A percentile compares a stretch with the other conserved stretches of the same genome.
Conservation (phyloP, 2,113 vertebrate species). For the Gobius niger region DNA sequence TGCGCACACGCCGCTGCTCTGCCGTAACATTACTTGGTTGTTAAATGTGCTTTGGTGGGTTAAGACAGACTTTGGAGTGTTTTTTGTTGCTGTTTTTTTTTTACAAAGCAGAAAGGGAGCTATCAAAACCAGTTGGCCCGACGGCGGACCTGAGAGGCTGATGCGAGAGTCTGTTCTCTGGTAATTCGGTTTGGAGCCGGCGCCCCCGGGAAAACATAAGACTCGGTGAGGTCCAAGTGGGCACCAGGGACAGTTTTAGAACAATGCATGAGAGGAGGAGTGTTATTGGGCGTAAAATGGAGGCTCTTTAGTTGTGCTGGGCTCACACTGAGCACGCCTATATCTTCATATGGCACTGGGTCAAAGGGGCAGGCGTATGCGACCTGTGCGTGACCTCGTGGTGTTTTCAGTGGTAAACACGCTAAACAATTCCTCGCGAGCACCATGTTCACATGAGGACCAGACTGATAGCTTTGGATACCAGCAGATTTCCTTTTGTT, state of each 20-base stretch:
- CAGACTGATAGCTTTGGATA: too few species aligned
- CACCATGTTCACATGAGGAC: not conserved
- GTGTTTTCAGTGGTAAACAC: not conserved
- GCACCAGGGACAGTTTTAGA: slow-evolving; percentile 56
- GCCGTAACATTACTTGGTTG: slow-evolving; percentile 59
- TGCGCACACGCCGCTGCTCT: slow-evolving; percentile 49
- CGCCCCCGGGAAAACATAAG: slow-evolving; percentile 53
- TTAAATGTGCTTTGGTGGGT: slow-evolving; percentile 65
- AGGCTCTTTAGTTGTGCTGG: slow-evolving; percentile 15
- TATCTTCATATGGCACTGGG: slow-evolving; percentile 34
- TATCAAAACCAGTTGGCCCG: slow-evolving; percentile 59
- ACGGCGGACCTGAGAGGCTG: slow-evolving; percentile 32
- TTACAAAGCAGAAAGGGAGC: slow-evolving; percentile 62
- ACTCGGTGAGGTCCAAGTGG: slow-evolving; percentile 47
- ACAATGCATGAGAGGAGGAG: slow-evolving; percentile 49
- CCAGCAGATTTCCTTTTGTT: too few species aligned
- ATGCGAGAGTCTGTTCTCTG: slow-evolving; percentile 43
- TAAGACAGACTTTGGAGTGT: slow-evolving; percentile 44
- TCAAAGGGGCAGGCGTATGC: slow-evolving; percentile 21
- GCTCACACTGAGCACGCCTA: slow-evolving; percentile 29
- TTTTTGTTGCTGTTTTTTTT: slow-evolving; percentile 18
- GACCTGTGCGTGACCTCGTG: slow-evolving; percentile 1
- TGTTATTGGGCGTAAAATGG: slow-evolving; percentile 31
- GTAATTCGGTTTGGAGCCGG: slow-evolving; percentile 54
- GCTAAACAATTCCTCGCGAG: not conserved